Evolutionary conservation across 2,888 invertebrate genomes (phyloP), one percentile per base, ranked within the genome.

Genomic region (Drosophila lacicola): DNA sequence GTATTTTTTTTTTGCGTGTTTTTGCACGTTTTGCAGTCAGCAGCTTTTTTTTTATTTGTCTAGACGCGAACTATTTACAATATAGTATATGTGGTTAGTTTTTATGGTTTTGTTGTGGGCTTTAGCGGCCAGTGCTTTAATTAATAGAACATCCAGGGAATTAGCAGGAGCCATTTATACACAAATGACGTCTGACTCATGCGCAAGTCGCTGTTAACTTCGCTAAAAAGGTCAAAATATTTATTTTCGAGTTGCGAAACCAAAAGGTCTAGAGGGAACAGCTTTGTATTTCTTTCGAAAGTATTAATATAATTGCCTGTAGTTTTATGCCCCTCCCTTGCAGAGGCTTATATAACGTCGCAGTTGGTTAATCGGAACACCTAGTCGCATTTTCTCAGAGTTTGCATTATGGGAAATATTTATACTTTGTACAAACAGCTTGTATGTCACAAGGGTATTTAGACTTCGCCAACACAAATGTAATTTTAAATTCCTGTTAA

Each of bases 21-120:
- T 71, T 71, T 36, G 58, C 70, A 62, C 66, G 44, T 60, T 74
- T 74, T 44, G 33, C 51, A 50, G 33, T 60, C 54, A 51, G 46
- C 56, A 36, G 21, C 19, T 29, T 66, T 62, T 69, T 58, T 50
- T 66, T 74, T 55, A 70, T 74, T 54, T 74, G 74, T 74, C 74
- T 74, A 70, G 74, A 72, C 68, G 44, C 37, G 49, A 61, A 66
- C 39, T 64, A 14, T 34, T n/a, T 37, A 29, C 41, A 58, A 21
- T 54, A 29, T 41, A 34, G 21, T 33, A 33, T 44, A 37, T 46
- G 17, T 37, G 19, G 29, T 36, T 47, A 42, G 19, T 37, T 60
- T 41, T 13, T n/a, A 37, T 41, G 19, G 34, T 25, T 33, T 42
- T 34, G 37, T 41, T 62, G 33, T 39, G 41, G 19, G 29, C 11